Conservation (phyloP, 1,140 invertebrate species). For the Rhagoletis pomonella region DNA sequence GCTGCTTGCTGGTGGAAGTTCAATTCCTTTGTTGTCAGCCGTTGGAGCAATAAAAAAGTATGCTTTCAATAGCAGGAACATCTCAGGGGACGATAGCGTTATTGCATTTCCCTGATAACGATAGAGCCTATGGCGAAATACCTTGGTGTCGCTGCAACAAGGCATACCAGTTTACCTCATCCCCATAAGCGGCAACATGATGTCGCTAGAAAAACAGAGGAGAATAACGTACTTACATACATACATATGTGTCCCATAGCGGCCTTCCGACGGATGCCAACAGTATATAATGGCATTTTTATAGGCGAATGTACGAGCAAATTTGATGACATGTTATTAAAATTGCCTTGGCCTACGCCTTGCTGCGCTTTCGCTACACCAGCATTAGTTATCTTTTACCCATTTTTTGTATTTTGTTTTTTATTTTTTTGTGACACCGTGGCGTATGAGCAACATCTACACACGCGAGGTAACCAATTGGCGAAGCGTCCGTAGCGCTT, state of each 20-base stretch:
- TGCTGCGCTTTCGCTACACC: not conserved
- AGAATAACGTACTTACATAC: not conserved
- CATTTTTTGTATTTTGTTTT: not conserved
- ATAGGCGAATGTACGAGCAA: slow-evolving; percentile 61
- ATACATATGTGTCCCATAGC: not conserved
- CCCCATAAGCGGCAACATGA: no score
- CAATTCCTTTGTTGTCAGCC: not conserved
- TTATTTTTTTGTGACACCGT: not conserved
- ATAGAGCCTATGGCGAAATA: slow-evolving; percentile 54
- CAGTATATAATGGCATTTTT: slow-evolving; percentile 70
- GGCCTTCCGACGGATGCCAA: slow-evolving; percentile 47
- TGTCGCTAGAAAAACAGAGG: not conserved
- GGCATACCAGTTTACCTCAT: not conserved
- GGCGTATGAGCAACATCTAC: not conserved
- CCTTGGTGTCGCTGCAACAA: not conserved
- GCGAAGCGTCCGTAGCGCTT: not conserved
- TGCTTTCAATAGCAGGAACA: not conserved
- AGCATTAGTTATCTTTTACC: no score
- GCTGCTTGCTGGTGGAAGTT: not conserved
- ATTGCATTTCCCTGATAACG: slow-evolving; percentile 52
- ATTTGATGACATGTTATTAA: slow-evolving; percentile 73
- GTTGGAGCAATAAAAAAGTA: slow-evolving; percentile 35
- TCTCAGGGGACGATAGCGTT: slow-evolving; percentile 55
- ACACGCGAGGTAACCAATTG: not conserved
- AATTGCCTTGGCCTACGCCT: slow-evolving; percentile 59